Percentiles rank a stretch among this genome's conserved stretches.
phyloP scores from a whole-genome alignment of 2,113 vertebrate genomes.

The Cyphomyrus discorhynchus region DNA sequence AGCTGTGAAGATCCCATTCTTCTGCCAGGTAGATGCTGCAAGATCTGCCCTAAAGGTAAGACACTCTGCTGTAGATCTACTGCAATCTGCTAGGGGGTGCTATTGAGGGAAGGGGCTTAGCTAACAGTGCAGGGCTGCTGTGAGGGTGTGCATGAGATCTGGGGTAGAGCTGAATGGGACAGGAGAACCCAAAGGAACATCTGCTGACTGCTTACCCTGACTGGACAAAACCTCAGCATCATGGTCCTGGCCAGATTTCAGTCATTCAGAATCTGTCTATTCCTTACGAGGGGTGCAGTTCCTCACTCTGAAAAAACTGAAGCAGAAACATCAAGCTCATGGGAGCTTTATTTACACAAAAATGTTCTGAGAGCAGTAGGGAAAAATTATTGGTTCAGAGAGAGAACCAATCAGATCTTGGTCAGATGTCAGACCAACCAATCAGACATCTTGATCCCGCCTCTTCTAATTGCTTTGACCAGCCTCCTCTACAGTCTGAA shows the following conservation, averaged over 20 bases:
- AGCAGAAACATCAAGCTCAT: too few relatives aligned
- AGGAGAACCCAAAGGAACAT: neutral
- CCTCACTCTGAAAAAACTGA: neutral
- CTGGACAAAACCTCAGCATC: neutral
- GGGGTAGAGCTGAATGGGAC: neutral
- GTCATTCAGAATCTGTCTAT: neutral
- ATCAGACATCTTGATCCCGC: too few relatives aligned
- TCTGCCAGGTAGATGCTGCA: conserved; percentile 87
- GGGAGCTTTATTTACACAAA: too few relatives aligned
- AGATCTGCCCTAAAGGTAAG: conserved; percentile 81
- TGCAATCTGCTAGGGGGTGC: neutral
- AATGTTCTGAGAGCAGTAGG: too few relatives aligned
- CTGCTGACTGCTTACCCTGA: neutral
- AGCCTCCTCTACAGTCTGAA: too few relatives aligned
- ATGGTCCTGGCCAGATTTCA: neutral
- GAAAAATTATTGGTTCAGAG: too few relatives aligned
- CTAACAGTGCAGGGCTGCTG: neutral
- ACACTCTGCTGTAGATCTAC: neutral
- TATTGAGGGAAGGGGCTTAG: neutral
- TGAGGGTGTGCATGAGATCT: neutral
- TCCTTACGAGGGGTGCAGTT: neutral
- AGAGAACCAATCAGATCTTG: too few relatives aligned
- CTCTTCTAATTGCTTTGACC: too few relatives aligned
- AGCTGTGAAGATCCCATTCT: conserved; percentile 69
- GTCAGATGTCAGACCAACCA: too few relatives aligned